phyloP scores from a whole-genome alignment of 2,797 vertebrate species.

The Tokudaia muenninki region DNA sequence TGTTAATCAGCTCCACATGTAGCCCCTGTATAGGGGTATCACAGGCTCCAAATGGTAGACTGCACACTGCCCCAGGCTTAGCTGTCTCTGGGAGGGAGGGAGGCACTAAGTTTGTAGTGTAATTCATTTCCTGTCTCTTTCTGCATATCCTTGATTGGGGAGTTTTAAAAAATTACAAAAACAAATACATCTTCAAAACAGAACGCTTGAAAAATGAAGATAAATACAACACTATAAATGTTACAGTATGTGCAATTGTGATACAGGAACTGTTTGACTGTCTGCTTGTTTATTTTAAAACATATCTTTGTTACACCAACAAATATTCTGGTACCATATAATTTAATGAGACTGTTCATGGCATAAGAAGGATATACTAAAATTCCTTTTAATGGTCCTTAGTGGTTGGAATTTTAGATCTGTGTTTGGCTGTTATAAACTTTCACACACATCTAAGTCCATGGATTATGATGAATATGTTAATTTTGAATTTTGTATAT shows the following conservation, averaged over 20 bases:
- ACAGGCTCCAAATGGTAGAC: accelerated
- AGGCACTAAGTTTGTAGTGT: not conserved
- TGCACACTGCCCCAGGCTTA: not conserved
- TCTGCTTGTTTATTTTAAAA: not conserved
- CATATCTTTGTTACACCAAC: not conserved
- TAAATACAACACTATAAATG: not conserved
- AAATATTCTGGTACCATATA: not conserved
- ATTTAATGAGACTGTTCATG: not conserved
- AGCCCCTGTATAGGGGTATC: not conserved
- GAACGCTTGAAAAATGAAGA: constrained; percentile 8
- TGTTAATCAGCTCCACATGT: not conserved
- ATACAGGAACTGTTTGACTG: not conserved
- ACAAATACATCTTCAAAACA: not conserved
- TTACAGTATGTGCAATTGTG: not conserved
- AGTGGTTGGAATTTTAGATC: constrained; percentile 18
- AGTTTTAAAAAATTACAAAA: not conserved
- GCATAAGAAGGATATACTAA: not conserved
- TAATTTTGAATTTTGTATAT: not conserved
- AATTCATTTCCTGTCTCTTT: not conserved
- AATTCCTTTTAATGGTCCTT: not conserved
- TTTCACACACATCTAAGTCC: not conserved
- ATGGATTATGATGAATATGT: not conserved
- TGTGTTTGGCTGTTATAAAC: not conserved
- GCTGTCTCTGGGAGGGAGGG: not conserved
- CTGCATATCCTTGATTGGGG: not conserved